phyloP scores from a whole-genome alignment of 2,113 vertebrate genomes.

The Seriola dumerili region DNA sequence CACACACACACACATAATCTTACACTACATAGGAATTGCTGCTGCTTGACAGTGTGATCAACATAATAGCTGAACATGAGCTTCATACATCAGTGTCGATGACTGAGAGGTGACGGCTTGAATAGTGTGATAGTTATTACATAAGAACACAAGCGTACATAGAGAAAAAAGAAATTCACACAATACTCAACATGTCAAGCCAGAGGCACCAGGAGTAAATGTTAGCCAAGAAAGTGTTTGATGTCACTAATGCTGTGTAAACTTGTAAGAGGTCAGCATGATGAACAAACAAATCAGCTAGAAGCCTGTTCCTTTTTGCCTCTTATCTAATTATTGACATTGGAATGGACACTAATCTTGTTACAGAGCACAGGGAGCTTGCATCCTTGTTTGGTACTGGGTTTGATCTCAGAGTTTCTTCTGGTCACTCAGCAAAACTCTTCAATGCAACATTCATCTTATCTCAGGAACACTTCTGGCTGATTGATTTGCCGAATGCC shows the following conservation, averaged over 20 bases:
- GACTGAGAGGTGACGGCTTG: conserved; percentile 37
- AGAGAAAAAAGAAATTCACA: neutral
- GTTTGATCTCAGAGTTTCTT: neutral
- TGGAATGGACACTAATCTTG: neutral
- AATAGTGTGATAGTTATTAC: conserved; percentile 20
- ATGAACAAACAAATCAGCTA: neutral
- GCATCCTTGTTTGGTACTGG: neutral
- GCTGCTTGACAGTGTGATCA: conserved; percentile 61
- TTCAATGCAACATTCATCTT: neutral
- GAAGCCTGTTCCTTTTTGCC: neutral
- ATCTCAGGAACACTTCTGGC: neutral
- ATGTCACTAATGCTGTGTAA: conserved; percentile 5
- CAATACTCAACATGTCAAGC: conserved; percentile 17
- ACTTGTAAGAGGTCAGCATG: conserved; percentile 9
- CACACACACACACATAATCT: conserved; percentile 43
- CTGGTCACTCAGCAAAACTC: neutral
- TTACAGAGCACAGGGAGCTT: neutral
- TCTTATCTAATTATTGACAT: conserved; percentile 4
- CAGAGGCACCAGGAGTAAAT: neutral
- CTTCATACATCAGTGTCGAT: conserved; percentile 52
- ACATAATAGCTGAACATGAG: conserved; percentile 56
- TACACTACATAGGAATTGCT: conserved; percentile 50
- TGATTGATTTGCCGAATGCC: neutral
- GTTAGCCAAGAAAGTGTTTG: neutral
- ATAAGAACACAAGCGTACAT: neutral